Base-by-base conservation (phyloP, 2,113 vertebrate genomes). In the Thryonomys swinderianus region DNA sequence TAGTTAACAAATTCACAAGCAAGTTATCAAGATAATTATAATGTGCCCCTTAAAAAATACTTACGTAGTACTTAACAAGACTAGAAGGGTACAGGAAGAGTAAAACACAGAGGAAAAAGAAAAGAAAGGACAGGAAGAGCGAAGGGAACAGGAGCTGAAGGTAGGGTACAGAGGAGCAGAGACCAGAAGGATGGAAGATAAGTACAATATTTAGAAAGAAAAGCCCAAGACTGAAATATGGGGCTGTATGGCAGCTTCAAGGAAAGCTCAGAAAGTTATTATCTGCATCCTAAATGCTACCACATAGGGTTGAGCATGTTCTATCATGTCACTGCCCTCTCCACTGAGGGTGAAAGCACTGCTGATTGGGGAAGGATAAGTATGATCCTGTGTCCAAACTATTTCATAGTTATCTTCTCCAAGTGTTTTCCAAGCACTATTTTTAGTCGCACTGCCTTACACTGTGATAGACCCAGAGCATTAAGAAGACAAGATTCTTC, bases 21-120 rank as follows among this genome's bases (percentile, higher is more conserved):
- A 79, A 59, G 13, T 94, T 53, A 88, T 32, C 51, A 97, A 90
- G 34, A 85, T 94, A 73, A 81, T 95, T 85, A 89, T 13, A 67
- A 17, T 71, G 25, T 84, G 40, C 17, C 20, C 10, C n/a, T 92
- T 61, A 79, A 40, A 40, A 93, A 96, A 85, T 30, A 92, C 71
- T 42, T 42, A 74, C 4, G 45, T 62, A 7, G 0, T 93, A 84
- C 57, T 55, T 76, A 25, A 82, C 62, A 85, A 59, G 10, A 80
- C 37, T 93, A 85, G 80, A 74, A 40, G 3, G 25, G 30, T 18
- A 7, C 5, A 48, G 13, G 62, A 27, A 30, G 42, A 53, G 42
- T 16, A 9, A 45, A 4, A 62, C 27, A 87, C 7, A 64, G 7
- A 66, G 32, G 37, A 66, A 45, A 21, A n/a, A 51, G 66, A 40